Conservation (phyloP, 2,888 invertebrate species). For the Pandemis heparana region DNA sequence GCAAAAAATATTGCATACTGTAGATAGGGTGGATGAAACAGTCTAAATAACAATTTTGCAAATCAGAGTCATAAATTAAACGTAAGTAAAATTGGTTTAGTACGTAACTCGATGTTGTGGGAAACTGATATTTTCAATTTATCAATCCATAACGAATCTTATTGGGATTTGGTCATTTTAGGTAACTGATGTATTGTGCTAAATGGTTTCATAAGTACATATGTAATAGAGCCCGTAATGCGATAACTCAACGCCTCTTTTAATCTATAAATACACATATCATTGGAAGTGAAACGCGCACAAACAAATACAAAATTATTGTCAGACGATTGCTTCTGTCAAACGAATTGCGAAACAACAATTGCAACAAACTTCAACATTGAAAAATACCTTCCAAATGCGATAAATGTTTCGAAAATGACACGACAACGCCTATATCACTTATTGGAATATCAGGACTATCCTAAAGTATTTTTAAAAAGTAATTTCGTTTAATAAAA, state of each 20-base stretch:
- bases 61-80: no score
- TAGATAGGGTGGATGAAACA: no score
- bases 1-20: no score
- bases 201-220: neutral
- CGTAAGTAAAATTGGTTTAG: no score
- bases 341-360: conserved; percentile 48
- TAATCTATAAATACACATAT: neutral
- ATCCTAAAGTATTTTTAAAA: neutral
- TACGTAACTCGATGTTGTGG: no score
- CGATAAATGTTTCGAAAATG: conserved; percentile 67
- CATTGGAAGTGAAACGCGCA: neutral
- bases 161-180: no score
- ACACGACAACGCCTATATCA: conserved; percentile 45
- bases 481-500: neutral
- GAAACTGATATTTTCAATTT: no score
- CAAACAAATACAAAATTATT: conserved; percentile 65
- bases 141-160: no score
- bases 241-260: neutral
- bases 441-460: conserved; percentile 20
- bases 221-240: neutral
- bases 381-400: conserved; percentile 65
- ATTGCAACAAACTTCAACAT: conserved; percentile 54
- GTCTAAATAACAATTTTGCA: no score
- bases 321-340: conserved; percentile 72
- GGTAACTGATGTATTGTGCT: no score